Conservation (phyloP, 1,140 invertebrate genomes). For the Nomia melanderi region DNA sequence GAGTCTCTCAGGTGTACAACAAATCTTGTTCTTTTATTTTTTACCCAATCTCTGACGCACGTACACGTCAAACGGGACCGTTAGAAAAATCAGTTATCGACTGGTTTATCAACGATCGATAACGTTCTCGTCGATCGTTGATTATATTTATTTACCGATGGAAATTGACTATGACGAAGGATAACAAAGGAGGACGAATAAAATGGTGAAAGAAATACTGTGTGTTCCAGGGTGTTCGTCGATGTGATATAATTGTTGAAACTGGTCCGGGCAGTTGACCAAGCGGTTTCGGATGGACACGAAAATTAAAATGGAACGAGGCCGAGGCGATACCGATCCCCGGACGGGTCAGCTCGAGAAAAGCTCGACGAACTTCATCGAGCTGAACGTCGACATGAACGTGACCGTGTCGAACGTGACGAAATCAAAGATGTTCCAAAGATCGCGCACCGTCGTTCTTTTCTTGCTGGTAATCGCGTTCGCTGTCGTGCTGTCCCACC, state of each 20-base stretch:
- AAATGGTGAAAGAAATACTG: background rate
- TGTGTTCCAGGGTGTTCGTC: constrained; percentile 52
- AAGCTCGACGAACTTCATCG: constrained; percentile 63
- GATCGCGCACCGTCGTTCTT: constrained; percentile 49
- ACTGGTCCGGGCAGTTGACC: constrained; percentile 25
- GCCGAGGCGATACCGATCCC: constrained; percentile 51
- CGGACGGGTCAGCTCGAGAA: constrained; percentile 43
- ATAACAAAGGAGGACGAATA: background rate
- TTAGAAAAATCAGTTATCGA: background rate
- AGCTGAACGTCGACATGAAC: constrained; percentile 74
- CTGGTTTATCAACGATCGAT: background rate
- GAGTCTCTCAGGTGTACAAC: background rate
- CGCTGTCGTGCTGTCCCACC: constrained; percentile 51
- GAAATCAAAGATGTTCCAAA: constrained; percentile 65
- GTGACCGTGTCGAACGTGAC: constrained; percentile 66
- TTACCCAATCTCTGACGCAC: too few species aligned
- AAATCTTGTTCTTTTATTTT: too few species aligned
- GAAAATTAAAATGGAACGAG: constrained; percentile 56
- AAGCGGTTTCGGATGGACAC: constrained; percentile 32
- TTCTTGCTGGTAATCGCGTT: constrained; percentile 54
- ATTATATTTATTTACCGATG: too few species aligned
- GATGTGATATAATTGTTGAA: constrained; percentile 28
- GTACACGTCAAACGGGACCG: background rate
- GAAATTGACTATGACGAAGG: too few species aligned
- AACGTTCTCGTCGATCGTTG: too few species aligned